Percentiles rank a stretch among this genome's conserved stretches.
Evolutionary conservation across 1,140 invertebrate genomes (phyloP).

Genomic region (Agraylea sexmaculata): DNA sequence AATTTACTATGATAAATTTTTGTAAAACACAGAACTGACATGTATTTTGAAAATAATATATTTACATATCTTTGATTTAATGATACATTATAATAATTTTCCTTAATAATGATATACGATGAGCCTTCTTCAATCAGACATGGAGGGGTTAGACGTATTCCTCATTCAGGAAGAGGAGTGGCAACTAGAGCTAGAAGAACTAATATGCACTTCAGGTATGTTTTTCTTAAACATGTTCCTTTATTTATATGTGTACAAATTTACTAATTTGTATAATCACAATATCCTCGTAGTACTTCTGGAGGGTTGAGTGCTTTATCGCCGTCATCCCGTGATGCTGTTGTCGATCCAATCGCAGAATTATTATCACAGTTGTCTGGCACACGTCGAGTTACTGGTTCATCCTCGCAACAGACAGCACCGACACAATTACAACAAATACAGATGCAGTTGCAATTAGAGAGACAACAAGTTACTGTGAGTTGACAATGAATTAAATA

Average conservation of each 20-base stretch:
- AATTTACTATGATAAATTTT: too few species aligned
- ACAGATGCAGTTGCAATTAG: constrained; percentile 81
- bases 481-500: constrained; percentile 24
- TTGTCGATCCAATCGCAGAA: constrained; percentile 89
- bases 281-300: constrained; percentile 48
- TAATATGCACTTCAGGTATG: constrained; percentile 82
- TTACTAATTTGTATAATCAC: not conserved
- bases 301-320: constrained; percentile 68
- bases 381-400: constrained; percentile 52
- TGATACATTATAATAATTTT: too few species aligned
- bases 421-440: constrained; percentile 64
- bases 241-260: not conserved
- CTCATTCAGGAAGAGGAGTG: constrained; percentile 65
- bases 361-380: constrained; percentile 84
- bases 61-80: too few species aligned
- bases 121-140: constrained; percentile 73
- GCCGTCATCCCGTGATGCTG: constrained; percentile 74
- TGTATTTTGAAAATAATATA: too few species aligned
- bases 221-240: constrained; percentile 6
- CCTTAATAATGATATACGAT: constrained; percentile 58
- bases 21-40: too few species aligned
- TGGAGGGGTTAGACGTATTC: constrained; percentile 71
- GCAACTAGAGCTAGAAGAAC: constrained; percentile 62
- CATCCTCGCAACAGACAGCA: constrained; percentile 32
- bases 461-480: constrained; percentile 73